Conservation (phyloP, 2,113 vertebrate species). For the Trichomycterus rosablanca region DNA sequence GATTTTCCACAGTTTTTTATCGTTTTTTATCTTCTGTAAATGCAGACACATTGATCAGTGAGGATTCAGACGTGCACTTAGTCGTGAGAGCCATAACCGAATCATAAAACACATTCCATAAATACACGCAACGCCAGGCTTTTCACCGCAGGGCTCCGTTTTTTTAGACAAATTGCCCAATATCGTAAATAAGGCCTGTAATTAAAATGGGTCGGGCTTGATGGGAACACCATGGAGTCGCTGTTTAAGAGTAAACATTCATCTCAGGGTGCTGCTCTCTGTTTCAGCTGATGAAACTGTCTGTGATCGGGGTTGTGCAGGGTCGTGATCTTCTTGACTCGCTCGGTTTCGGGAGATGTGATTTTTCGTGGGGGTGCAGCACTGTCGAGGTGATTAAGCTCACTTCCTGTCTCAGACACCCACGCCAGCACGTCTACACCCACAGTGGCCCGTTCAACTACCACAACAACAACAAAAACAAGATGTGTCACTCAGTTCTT, state of each 20-base stretch:
- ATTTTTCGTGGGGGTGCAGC: constrained; percentile 18
- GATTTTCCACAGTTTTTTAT: too few relatives aligned
- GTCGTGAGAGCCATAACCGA: constrained; percentile 43
- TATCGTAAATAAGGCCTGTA: constrained; percentile 64
- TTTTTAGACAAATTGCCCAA: constrained; percentile 69
- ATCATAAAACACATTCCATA: constrained; percentile 56
- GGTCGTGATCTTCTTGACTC: too few relatives aligned
- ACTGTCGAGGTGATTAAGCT: constrained; percentile 35
- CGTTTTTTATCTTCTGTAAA: too few relatives aligned
- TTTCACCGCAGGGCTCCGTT: constrained; percentile 60
- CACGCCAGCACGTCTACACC: constrained; percentile 35
- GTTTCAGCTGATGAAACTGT: constrained; percentile 67
- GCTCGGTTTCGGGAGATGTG: background rate
- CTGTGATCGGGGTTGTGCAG: too few relatives aligned
- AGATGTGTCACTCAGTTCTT: background rate
- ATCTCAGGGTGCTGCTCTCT: constrained; percentile 63
- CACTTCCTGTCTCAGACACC: constrained; percentile 44
- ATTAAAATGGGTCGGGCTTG: constrained; percentile 68
- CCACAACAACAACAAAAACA: constrained; percentile 23
- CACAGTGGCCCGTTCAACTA: constrained; percentile 15
- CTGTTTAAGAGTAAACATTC: constrained; percentile 65
- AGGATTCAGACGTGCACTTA: background rate
- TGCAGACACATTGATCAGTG: too few relatives aligned
- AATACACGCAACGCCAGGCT: constrained; percentile 60
- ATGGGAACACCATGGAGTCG: constrained; percentile 56